These are phyloP conservation scores for Netelia virgata DNA, from an alignment of 2,888 invertebrate genomes.

Conservation along the genomic window DNA sequence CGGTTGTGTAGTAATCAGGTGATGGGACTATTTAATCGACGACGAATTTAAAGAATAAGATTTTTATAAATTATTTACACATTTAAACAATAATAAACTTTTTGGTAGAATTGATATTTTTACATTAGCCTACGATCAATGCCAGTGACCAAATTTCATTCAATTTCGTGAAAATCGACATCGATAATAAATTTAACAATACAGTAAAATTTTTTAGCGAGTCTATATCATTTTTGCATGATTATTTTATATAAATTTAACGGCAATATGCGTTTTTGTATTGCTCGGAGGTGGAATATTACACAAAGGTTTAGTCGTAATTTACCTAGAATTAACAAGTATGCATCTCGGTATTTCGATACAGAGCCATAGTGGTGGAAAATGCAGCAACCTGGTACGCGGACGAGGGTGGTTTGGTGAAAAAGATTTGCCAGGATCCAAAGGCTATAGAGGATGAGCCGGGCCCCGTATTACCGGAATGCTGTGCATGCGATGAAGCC, in stretches of 20 bases:
- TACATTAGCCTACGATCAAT: background rate
- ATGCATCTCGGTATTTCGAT: conserved; percentile 18
- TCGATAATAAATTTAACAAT: too few species aligned
- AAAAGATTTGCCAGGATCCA: conserved; percentile 92
- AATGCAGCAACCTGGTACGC: conserved; percentile 93
- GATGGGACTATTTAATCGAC: conserved; percentile 69
- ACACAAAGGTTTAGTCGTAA: background rate
- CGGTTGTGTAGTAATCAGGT: conserved; percentile 95
- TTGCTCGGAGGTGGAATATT: background rate
- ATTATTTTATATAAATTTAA: too few species aligned
- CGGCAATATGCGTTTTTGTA: background rate
- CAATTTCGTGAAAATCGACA: too few species aligned
- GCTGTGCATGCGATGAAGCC: conserved; percentile 98
- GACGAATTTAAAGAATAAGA: conserved; percentile 13
- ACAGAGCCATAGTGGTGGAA: conserved; percentile 94
- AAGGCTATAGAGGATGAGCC: conserved; percentile 87
- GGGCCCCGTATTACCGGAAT: conserved; percentile 86
- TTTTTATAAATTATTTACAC: too few species aligned
- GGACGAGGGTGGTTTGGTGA: conserved; percentile 93
- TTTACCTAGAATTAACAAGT: background rate
- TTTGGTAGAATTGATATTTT: background rate
- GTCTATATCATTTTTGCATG: background rate
- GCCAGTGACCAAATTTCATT: background rate
- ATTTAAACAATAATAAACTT: background rate
- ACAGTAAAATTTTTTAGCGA: background rate